Evolutionary conservation across 1,140 invertebrate genomes (phyloP), one percentile per base, ranked within the genome.

Genomic region (Tribolium castaneum): DNA sequence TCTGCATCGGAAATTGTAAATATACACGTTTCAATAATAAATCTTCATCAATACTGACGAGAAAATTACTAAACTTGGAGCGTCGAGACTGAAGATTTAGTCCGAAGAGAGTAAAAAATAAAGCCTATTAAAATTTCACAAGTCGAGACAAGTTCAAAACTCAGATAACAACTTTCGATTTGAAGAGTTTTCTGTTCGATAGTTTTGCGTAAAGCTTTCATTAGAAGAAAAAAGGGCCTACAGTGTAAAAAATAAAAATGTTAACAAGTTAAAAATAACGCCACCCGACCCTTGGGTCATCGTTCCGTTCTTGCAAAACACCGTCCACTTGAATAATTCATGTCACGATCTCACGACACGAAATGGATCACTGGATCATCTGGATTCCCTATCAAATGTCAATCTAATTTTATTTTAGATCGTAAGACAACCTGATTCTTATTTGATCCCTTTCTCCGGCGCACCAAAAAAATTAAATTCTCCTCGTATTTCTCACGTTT

Each of bases 351-450:
- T 19, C 54, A 19, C 16, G 25, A 66, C 25, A 59, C 10, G 19
- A 25, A 59, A 59, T 59, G 19, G 54, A 59, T 59, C 59, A 66
- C 59, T 35, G 19, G 54, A 59, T 59, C 59, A 66, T 30, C 14
- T 35, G 59, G 59, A 66, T 66, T 66, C 30, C 30, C 59, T 14
- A 66, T 35, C 14, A 66, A 66, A 66, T 35, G 59, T 66, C 59
- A 66, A 66, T 66, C 59, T 66, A 35, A 66, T 66, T 66, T 66
- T 66, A 22, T 66, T 35, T 66, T 14, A 22, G 59, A 34, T 34
- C 25, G 25, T 66, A n/a, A 3, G 25, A 66, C 12, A 66, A 12
- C 59, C n/a, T 35, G 25, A 66, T 66, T 66, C 14, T n/a, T 35
- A 35, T 66, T 34, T 35, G 30, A 66, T 35, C 3, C 35, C 39